These are phyloP conservation scores for Microcebus ravelobensis DNA, from an alignment of 2,113 vertebrate species.

Conservation along the genomic window DNA sequence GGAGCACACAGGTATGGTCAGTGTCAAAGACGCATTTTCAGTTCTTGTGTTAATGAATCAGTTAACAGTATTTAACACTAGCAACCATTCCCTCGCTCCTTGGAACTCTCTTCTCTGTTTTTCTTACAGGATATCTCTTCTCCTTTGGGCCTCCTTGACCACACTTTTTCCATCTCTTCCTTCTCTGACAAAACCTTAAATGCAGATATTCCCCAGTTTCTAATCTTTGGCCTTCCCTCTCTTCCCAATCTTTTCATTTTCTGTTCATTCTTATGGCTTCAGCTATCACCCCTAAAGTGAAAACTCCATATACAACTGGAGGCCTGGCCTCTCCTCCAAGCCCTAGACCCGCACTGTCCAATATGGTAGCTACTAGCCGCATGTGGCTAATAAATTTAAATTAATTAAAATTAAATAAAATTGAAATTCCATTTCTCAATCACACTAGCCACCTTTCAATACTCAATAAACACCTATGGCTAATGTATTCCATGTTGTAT, in stretches of 20 bases:
- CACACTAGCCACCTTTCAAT: background rate
- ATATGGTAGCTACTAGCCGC: background rate
- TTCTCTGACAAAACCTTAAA: background rate
- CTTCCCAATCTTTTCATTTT: background rate
- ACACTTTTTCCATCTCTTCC: background rate
- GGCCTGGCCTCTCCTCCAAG: background rate
- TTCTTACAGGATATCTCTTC: background rate
- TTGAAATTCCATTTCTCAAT: background rate
- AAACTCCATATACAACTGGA: background rate
- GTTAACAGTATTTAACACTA: background rate
- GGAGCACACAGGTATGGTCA: background rate
- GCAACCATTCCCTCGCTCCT: background rate
- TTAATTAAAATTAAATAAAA: slow-evolving; percentile 33
- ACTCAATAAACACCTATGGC: background rate
- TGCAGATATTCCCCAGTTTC: background rate
- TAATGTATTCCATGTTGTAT: background rate
- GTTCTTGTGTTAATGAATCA: background rate
- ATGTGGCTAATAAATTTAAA: background rate
- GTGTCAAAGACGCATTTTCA: background rate
- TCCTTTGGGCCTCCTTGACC: background rate
- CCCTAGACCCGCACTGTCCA: background rate
- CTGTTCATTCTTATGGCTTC: background rate
- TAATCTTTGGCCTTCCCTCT: background rate
- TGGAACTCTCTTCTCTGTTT: background rate
- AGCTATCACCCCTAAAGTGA: background rate